Evolutionary conservation across 2,888 invertebrate species (phyloP), one percentile per base, ranked within the genome.

Genomic region (Drosophila yooni): DNA sequence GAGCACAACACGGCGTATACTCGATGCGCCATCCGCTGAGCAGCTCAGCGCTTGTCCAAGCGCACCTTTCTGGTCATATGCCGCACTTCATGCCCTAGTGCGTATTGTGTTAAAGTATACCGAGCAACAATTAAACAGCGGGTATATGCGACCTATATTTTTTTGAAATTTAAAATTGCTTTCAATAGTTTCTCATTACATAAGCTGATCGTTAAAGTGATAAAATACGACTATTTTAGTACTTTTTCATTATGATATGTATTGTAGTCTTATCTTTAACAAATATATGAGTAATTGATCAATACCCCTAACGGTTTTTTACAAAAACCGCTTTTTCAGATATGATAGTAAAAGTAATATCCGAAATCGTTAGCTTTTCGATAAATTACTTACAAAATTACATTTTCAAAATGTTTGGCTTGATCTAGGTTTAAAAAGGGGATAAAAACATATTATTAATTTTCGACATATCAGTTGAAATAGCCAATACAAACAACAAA

Each of bases 41-140:
- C 54, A 38, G 65, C 61, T 62, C 34, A 57, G 31, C 58, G 61
- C 53, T 48, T 67, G 76, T 72, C 76, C 65, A 70, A 67, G 71
- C 60, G 56, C 76, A 64, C 64, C 69, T 74, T 56, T 65, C 68
- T 83, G 75, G 62, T 73, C 84, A 69, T 74, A 62, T 59, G 40
- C 58, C 63, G 69, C 74, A 73, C 81, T 88, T 85, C 80, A 85
- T 82, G 82, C 70, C 68, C 69, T 66, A 62, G 74, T 76, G 79
- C 67, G 59, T 68, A 43, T 66, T 59, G 46, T 74, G 59, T 15
- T 60, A 21, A 51, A 46, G 48, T 40, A 56, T 50, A 61, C 66
- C 34, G 40, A 13, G 25, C 27, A 46, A 8, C 21, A 5, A 7
- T 33, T 11, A 1, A 11, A 2, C 0, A 18, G 21, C 1, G 60